phyloP scores from a whole-genome alignment of 2,888 invertebrate genomes.

The Rhodophaea formosa region DNA sequence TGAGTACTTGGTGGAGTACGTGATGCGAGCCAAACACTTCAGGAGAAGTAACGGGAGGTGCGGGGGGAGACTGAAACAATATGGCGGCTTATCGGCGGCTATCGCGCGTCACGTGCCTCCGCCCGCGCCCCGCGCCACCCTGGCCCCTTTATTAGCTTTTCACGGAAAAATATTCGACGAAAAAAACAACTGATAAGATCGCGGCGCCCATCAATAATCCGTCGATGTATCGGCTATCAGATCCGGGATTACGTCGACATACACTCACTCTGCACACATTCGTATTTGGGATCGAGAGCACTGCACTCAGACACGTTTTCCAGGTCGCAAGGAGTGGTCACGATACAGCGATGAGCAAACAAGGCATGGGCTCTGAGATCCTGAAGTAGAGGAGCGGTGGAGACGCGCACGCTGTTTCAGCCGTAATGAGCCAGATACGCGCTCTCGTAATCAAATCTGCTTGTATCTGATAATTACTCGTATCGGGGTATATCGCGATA shows the following conservation, averaged over 20 bases:
- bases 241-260: conserved; percentile 37
- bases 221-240: conserved; percentile 50
- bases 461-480: conserved; percentile 74
- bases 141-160: conserved; percentile 60
- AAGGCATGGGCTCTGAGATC: neutral
- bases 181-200: conserved; percentile 76
- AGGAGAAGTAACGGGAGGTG: conserved; percentile 31
- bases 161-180: conserved; percentile 70
- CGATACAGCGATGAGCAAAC: neutral
- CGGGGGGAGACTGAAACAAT: conserved; percentile 55
- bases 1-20: conserved; percentile 24
- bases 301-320: conserved; percentile 4
- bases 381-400: conserved; percentile 22
- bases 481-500: conserved; percentile 72
- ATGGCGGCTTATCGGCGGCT: conserved; percentile 65
- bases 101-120: conserved; percentile 55
- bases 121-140: conserved; percentile 33
- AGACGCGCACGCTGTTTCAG: conserved; percentile 39
- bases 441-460: conserved; percentile 74
- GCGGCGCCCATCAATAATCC: conserved; percentile 71
- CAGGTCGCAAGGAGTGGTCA: neutral
- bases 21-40: conserved; percentile 35
- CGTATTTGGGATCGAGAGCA: conserved; percentile 14
- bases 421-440: conserved; percentile 61
- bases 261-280: conserved; percentile 20